Percentiles rank a stretch among this genome's conserved stretches.
Evolutionary conservation across 2,888 invertebrate species (phyloP).

Genomic region (Drosophila anceps): DNA sequence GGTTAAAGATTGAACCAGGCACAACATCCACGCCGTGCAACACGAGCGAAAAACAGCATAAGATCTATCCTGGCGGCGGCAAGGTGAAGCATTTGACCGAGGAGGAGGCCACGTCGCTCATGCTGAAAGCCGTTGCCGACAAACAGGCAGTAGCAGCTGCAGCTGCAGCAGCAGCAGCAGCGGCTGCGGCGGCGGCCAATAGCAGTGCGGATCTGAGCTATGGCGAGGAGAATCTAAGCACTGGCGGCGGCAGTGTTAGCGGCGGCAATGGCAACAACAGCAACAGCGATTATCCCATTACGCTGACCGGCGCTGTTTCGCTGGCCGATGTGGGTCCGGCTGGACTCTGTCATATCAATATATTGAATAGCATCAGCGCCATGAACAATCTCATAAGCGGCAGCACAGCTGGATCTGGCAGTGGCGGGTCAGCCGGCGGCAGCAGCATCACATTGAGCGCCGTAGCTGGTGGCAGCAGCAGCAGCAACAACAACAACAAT

Average conservation of each 20-base stretch:
- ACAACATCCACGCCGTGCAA: constrained; percentile 68
- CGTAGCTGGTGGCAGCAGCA: constrained; percentile 40
- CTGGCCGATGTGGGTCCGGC: constrained; percentile 81
- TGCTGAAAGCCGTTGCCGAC: constrained; percentile 82
- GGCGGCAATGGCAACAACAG: constrained; percentile 56
- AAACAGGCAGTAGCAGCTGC: constrained; percentile 68
- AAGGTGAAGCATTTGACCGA: constrained; percentile 81
- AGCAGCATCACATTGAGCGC: constrained; percentile 33
- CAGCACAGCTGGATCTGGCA: constrained; percentile 49
- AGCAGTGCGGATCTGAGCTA: constrained; percentile 80
- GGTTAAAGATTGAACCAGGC: constrained; percentile 64
- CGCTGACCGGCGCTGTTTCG: constrained; percentile 73
- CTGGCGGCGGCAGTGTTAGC: constrained; percentile 39
- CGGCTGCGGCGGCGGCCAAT: constrained; percentile 52
- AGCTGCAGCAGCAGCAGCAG: constrained; percentile 61
- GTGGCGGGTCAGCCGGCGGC: constrained; percentile 36
- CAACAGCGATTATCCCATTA: constrained; percentile 77
- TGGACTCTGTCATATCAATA: constrained; percentile 82
- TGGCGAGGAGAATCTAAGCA: constrained; percentile 69
- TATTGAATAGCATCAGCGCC: constrained; percentile 84
- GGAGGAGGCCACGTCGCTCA: constrained; percentile 81
- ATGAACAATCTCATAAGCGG: constrained; percentile 84
- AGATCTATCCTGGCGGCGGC: constrained; percentile 58
- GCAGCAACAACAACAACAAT: not conserved
- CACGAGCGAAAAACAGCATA: constrained; percentile 56